Conservation (phyloP, 2,113 vertebrate species). For the Chaetura pelagica region DNA sequence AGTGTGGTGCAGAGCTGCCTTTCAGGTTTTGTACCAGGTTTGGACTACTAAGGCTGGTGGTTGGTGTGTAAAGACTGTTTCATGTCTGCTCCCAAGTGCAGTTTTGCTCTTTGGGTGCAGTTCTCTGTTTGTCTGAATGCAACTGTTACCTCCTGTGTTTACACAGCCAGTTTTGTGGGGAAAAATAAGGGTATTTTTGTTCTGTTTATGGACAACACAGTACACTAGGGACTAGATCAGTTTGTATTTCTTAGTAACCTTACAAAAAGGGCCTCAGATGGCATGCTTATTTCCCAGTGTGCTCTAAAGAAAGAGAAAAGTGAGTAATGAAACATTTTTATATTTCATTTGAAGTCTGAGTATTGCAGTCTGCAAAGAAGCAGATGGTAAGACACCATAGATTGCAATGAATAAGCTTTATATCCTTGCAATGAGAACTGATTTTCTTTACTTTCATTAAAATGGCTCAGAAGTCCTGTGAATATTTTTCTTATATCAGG, state of each 20-base stretch:
- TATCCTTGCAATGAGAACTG: background rate
- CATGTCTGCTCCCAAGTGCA: rapidly evolving
- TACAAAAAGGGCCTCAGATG: background rate
- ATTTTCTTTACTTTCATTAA: background rate
- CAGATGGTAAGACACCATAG: background rate
- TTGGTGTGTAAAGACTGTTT: background rate
- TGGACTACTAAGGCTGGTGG: background rate
- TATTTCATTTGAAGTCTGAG: conserved; percentile 2
- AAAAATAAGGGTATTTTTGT: conserved; percentile 53
- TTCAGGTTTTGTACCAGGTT: background rate
- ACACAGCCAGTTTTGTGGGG: background rate
- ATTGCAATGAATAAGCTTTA: background rate
- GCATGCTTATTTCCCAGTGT: conserved; percentile 23
- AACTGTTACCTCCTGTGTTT: background rate
- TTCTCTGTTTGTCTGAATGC: background rate
- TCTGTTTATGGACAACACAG: background rate
- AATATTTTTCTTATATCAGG: background rate
- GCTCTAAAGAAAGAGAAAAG: conserved; percentile 37
- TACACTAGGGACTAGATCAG: conserved; percentile 39
- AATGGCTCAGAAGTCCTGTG: background rate
- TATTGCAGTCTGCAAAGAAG: background rate
- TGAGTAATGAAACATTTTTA: conserved; percentile 52
- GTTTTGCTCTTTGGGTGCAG: background rate
- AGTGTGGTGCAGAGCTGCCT: rapidly evolving
- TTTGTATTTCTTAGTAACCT: conserved; percentile 62